Conservation (phyloP, 2,113 vertebrate genomes). For the Cyphomyrus plagiostoma region DNA sequence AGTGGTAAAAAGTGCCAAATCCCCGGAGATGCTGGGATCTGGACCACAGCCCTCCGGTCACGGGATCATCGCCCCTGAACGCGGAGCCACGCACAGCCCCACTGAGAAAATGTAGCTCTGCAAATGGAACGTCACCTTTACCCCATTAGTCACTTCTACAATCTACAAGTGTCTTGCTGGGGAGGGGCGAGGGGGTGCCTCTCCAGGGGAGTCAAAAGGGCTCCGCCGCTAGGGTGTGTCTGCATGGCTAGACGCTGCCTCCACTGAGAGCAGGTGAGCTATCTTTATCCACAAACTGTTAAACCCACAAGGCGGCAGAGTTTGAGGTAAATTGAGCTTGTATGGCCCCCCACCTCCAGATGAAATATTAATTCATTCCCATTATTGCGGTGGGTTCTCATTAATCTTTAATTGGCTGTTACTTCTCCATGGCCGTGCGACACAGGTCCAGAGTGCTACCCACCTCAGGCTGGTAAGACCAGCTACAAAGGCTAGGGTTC, state of each 20-base stretch:
- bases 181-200: too few relatives aligned
- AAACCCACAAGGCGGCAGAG: background rate
- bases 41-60: background rate
- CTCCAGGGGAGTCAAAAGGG: background rate
- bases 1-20: background rate
- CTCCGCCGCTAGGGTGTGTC: background rate
- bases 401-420: slow-evolving; percentile 10
- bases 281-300: background rate
- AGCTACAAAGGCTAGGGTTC: background rate
- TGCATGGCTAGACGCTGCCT: background rate
- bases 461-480: background rate
- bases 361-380: slow-evolving; percentile 4
- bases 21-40: background rate
- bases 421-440: background rate
- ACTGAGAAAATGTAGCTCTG: background rate
- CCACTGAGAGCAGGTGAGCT: background rate
- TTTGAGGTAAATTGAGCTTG: slow-evolving; percentile 13
- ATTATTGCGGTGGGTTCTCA: background rate
- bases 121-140: background rate
- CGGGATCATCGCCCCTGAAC: background rate
- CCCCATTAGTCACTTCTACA: background rate
- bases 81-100: background rate
- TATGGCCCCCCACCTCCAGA: background rate
- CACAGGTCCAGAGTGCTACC: background rate
- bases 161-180: background rate